Base-by-base conservation (phyloP, 2,113 vertebrate species). In the Lota lota region DNA sequence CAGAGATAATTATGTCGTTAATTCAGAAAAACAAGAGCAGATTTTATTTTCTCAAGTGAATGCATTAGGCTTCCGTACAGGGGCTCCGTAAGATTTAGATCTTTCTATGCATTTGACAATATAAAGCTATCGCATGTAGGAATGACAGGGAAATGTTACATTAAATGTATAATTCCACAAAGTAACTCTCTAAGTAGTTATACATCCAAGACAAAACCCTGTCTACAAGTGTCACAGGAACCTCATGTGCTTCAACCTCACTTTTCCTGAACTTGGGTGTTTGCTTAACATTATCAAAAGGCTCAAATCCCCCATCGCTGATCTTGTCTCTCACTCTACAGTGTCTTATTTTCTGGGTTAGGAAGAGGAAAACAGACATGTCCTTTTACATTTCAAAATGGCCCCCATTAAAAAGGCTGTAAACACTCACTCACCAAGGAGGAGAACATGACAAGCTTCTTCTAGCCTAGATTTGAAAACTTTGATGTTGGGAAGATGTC, bases 331-430 rank as follows among this genome's bases (percentile, higher is more conserved):
- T 64, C n/a, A 64, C 57, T 68, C 69, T 71, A 71, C 61, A 36
- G 66, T 75, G 76, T 69, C 66, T 72, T 65, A 83, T 82, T 83
- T 69, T 82, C 75, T 85, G 79, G 85, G 84, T 87, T 79, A 87
- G 59, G n/a, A 50, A 68, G 71, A 61, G 78, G 69, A 77, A 87
- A 86, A 85, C 64, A 86, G 76, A 76, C 74, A 16, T 5, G 40
- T 86, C n/a, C 64, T 82, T 84, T 79, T 77, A 85, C 81, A 80
- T 81, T 74, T 83, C 59, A 74, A 80, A 82, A 79, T 63, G 56
- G 63, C 80, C 88, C 73, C 68, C 76, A 72, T 40, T 58, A 64
- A 72, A 85, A 84, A 82, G 70, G 75, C 82, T 81, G 68, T 82
- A 79, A 75, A 85, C 21, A 60, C n/a, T 14, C 58, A 86, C 80